Evolutionary conservation across 2,797 vertebrate species (phyloP).

Genomic region (Halcyon chelicuti): DNA sequence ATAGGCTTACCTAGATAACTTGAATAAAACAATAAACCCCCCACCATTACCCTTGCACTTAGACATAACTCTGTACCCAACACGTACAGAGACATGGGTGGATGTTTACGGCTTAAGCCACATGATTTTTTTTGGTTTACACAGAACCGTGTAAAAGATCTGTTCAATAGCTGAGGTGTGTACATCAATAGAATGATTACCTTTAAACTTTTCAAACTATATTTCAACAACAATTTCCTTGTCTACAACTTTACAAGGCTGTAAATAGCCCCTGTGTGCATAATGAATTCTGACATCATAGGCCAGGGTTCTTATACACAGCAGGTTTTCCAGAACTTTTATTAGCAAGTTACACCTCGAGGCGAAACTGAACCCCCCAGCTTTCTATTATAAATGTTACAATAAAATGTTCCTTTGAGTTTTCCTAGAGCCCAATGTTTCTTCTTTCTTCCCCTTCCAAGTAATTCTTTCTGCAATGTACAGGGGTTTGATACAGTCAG

Average conservation of each 20-base stretch:
- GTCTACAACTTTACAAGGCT: conserved; percentile 78
- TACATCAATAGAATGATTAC: conserved; percentile 57
- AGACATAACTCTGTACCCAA: not conserved
- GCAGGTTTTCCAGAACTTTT: conserved; percentile 71
- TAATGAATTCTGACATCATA: conserved; percentile 82
- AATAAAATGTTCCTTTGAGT: conserved; percentile 72
- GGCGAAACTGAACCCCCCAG: conserved; percentile 66
- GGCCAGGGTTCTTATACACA: conserved; percentile 66
- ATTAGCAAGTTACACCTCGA: conserved; percentile 72
- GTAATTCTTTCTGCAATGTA: conserved; percentile 55
- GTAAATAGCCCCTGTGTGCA: conserved; percentile 74
- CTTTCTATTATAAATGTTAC: conserved; percentile 71
- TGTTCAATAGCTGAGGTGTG: conserved; percentile 39
- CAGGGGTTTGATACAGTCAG: not conserved
- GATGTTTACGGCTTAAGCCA: conserved; percentile 12
- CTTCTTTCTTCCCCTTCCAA: conserved; percentile 68
- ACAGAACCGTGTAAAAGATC: not conserved
- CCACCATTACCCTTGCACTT: not conserved
- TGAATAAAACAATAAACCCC: not conserved
- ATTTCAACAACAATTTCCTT: conserved; percentile 80
- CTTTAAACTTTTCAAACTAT: conserved; percentile 71
- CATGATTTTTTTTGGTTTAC: conserved; percentile 27
- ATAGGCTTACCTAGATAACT: not conserved
- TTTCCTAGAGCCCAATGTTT: conserved; percentile 56
- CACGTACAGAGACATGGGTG: not conserved